Percentiles rank a stretch among this genome's conserved stretches.
Conservation (phyloP, 1,140 invertebrate species). For the Yoshiicerus persimilis region DNA sequence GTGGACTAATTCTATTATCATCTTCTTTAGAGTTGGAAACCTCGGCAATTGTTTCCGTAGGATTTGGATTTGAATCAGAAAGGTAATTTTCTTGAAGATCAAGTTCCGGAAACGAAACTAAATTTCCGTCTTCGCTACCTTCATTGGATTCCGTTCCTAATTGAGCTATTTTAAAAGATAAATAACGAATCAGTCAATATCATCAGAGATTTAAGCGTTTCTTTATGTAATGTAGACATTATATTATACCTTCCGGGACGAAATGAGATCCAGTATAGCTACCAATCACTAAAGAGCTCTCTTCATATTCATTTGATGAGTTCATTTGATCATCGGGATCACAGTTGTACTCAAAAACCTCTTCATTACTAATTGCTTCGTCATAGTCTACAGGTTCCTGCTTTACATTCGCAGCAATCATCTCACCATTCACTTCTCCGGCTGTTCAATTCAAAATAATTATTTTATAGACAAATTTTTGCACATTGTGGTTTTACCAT, state of each 20-base stretch:
- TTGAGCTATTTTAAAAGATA: not conserved
- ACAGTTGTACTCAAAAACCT: not conserved
- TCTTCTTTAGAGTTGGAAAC: not conserved
- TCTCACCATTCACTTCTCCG: not conserved
- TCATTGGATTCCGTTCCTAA: too few relatives aligned
- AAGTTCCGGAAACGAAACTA: too few relatives aligned
- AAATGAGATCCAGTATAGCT: not conserved
- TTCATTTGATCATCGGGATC: not conserved
- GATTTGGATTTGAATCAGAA: too few relatives aligned
- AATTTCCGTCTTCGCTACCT: too few relatives aligned
- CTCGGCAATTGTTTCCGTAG: too few relatives aligned
- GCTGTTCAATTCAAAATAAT: not conserved
- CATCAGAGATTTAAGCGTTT: too few relatives aligned
- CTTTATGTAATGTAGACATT: too few relatives aligned
- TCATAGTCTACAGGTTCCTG: not conserved
- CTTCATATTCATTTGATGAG: not conserved
- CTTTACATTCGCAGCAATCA: not conserved
- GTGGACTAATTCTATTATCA: not conserved
- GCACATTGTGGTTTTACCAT: too few relatives aligned
- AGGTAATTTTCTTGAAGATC: too few relatives aligned
- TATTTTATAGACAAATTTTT: too few relatives aligned
- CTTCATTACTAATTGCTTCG: not conserved
- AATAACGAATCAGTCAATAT: not conserved
- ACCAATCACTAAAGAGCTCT: not conserved
- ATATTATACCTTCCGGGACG: not conserved